These are phyloP conservation scores for Leucoraja erinaceus DNA, from an alignment of 2,113 vertebrate species.

Conservation along the genomic window DNA sequence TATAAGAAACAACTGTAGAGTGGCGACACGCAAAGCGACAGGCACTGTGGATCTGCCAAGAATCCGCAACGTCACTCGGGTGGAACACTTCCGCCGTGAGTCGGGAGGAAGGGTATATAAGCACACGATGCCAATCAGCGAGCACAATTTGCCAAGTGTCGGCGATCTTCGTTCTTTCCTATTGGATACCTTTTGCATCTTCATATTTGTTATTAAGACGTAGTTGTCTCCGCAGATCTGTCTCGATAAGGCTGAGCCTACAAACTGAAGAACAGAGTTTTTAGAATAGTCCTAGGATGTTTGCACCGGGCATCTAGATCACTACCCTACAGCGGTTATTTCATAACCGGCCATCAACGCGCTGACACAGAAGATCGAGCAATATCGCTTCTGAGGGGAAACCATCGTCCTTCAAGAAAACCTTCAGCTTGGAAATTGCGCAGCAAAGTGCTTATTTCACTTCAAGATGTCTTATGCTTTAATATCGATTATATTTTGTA, in stretches of 20 bases:
- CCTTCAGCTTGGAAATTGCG: not conserved
- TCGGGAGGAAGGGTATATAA: not conserved
- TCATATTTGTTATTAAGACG: not conserved
- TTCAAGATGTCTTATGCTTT: conserved; percentile 12
- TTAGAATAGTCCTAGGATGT: not conserved
- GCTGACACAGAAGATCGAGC: not conserved
- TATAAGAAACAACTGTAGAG: too few relatives aligned
- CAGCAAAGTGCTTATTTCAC: not conserved
- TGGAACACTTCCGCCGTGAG: conserved; percentile 13
- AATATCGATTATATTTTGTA: not conserved
- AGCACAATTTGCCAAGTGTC: not conserved
- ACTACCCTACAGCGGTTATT: not conserved
- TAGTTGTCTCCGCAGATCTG: not conserved
- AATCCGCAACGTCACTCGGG: conserved; percentile 16
- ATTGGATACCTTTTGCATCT: not conserved
- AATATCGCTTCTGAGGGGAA: not conserved
- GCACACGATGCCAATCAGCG: not conserved
- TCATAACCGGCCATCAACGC: not conserved
- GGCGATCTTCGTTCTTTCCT: not conserved
- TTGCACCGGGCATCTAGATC: not conserved
- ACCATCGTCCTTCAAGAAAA: not conserved
- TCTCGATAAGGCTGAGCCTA: not conserved
- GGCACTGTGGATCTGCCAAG: not conserved
- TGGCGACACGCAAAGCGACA: not conserved
- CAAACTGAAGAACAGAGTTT: not conserved